Evolutionary conservation across 2,797 vertebrate genomes (phyloP), one percentile per base, ranked within the genome.

Genomic region (Emydoidea blandingii): DNA sequence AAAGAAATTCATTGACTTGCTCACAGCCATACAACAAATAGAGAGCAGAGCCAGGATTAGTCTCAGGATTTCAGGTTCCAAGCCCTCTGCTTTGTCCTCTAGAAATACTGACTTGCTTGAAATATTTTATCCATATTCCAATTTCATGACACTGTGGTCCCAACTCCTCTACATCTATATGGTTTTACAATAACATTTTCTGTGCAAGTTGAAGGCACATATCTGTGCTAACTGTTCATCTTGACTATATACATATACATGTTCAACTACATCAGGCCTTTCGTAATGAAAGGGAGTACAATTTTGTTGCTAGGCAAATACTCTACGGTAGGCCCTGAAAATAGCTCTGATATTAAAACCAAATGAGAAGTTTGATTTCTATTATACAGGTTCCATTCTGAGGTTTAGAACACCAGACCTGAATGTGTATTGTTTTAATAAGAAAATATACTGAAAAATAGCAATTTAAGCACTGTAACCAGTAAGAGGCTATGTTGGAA

Each of bases 361-460:
- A 92, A 97, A 92, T 87, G 62, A 86, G 74, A 96, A 27, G 7
- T 91, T 95, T 83, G 5, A 94, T 95, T 96, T 96, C 68, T 87
- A 68, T 92, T 93, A 87, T 8, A 89, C 14, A 86, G 83, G 87
- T 81, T 86, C 47, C 72, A 90, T 7, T 44, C 52, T 91, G 87
- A 97, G 68, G n/a, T 59, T 81, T 62, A 89, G 56, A 96, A 87
- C 31, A 87, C 27, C 56, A 85, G 86, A 79, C 31, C 29, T 57
- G 27, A 87, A 85, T 90, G 59, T 56, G 62, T 68, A 56, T 49
- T 86, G 29, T 74, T 95, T 88, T 83, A 92, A 85, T 21, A 94
- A 87, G 72, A 96, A 91, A 96, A 88, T 88, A 79, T 79, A 80
- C 34, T 76, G 59, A 29, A 87, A 94, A 96, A 96, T 19, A 94